Evolutionary conservation across 1,140 invertebrate species (phyloP).

Genomic region (Penaeus chinensis): DNA sequence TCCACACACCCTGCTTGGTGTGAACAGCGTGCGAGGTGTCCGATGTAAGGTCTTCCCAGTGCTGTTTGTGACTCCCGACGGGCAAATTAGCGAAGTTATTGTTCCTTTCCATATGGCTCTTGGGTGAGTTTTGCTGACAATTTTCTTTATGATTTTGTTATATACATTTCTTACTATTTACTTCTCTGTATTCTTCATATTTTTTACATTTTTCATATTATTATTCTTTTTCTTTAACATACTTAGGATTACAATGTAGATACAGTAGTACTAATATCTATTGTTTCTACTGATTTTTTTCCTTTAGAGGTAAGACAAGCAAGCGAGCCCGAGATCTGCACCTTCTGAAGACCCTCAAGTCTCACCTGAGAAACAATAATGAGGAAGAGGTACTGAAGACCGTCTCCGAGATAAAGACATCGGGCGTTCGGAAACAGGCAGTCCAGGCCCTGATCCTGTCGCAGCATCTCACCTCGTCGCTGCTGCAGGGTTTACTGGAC

Average conservation of each 20-base stretch:
- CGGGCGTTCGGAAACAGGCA: conserved; percentile 36
- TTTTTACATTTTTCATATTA: too few species aligned
- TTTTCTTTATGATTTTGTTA: neutral
- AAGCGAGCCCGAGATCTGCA: conserved; percentile 88
- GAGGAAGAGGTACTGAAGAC: conserved; percentile 29
- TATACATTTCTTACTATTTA: neutral
- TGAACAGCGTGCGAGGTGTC: conserved; percentile 71
- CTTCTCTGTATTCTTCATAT: too few species aligned
- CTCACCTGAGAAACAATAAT: conserved; percentile 45
- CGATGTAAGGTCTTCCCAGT: conserved; percentile 71
- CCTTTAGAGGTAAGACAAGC: conserved; percentile 81
- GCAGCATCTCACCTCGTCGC: conserved; percentile 28
- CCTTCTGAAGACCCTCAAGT: conserved; percentile 78
- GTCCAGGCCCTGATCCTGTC: conserved; percentile 32
- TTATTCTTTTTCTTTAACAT: too few species aligned
- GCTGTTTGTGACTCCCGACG: conserved; percentile 85
- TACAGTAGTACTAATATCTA: neutral
- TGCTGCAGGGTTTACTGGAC: conserved; percentile 34
- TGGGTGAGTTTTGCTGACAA: conserved; percentile 68
- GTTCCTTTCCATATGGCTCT: conserved; percentile 91
- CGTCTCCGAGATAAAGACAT: conserved; percentile 31
- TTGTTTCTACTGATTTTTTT: conserved; percentile 48
- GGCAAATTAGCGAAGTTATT: conserved; percentile 81
- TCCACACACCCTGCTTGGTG: conserved; percentile 82
- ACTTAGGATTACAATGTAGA: neutral